Conservation (phyloP, 2,888 invertebrate genomes). For the Elegia similella region DNA sequence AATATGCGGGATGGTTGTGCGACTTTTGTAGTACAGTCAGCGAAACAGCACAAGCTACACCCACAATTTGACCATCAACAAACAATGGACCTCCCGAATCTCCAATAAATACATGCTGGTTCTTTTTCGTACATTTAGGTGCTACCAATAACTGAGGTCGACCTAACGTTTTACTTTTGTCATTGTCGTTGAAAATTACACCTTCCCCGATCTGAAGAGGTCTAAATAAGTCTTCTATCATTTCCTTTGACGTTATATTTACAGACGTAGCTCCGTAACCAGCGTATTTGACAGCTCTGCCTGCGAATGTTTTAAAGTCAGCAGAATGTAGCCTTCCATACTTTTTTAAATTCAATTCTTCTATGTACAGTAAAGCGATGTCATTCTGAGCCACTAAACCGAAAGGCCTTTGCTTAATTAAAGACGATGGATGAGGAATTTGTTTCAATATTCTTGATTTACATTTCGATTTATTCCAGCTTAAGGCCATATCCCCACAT, state of each 20-base stretch:
- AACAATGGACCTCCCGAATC: not conserved
- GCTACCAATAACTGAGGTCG: not conserved
- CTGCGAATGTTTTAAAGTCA: not conserved
- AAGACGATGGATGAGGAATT: not conserved
- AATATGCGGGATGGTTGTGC: not conserved
- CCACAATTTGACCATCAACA: not conserved
- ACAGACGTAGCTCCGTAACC: not conserved
- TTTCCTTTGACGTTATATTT: not conserved
- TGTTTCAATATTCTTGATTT: not conserved
- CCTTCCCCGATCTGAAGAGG: slow-evolving; percentile 4
- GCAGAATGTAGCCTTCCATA: not conserved
- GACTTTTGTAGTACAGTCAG: not conserved
- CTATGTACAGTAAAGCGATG: not conserved
- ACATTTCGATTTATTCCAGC: not conserved
- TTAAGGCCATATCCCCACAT: not conserved
- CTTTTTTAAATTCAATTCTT: not conserved
- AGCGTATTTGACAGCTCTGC: not conserved
- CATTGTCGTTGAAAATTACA: not conserved
- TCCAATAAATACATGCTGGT: not conserved
- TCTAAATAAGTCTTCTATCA: not conserved
- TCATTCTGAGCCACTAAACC: not conserved
- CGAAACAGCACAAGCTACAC: not conserved
- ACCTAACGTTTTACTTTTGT: not conserved
- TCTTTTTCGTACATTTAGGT: slow-evolving; percentile 1
- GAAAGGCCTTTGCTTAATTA: not conserved